Evolutionary conservation across 2,888 invertebrate genomes (phyloP), one percentile per base, ranked within the genome.

Genomic region (Nemapogon koenigi): DNA sequence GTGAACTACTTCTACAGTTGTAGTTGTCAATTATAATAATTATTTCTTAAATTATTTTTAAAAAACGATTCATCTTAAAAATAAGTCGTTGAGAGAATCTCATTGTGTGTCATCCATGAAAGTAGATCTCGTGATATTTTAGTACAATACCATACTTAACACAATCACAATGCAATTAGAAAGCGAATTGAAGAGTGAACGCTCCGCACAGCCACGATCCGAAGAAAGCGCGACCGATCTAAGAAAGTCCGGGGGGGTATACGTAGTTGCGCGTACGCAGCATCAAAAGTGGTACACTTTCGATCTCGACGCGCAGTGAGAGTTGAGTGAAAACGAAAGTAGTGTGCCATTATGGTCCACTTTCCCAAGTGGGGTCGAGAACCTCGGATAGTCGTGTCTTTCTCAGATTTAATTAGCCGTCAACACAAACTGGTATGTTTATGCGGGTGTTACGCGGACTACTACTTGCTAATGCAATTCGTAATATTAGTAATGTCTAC

Each of bases 281-380:
- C 57, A 50, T 57, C 61, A 50, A 60, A 75, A 72, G 78, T 78
- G 61, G 73, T 69, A 75, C 76, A 78, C 76, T 75, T 73, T 76
- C 78, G 66, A 72, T 79, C 70, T 75, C 69, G 49, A 66, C 66
- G 62, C 61, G 66, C 67, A 61, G 73, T 73, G 72, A 76, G 76
- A 81, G 81, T 81, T 80, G 79, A 75, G 75, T 71, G 80, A 82
- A 82, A 81, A 83, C 76, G 83, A 83, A 83, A 78, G 81, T 83
- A 65, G 69, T 81, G 53, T 70, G 79, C 70, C 67, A 75, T 73
- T 68, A 71, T 72, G 72, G 63, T 73, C 67, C 64, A 76, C 76
- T 78, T 76, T 76, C 75, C 70, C 70, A 59, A 59, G 45, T 49
- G 61, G 59, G 78, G 72, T 72, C 69, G 66, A 72, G 61, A 64